Conservation (phyloP, 2,888 invertebrate genomes). For the Xiphydria camelus region DNA sequence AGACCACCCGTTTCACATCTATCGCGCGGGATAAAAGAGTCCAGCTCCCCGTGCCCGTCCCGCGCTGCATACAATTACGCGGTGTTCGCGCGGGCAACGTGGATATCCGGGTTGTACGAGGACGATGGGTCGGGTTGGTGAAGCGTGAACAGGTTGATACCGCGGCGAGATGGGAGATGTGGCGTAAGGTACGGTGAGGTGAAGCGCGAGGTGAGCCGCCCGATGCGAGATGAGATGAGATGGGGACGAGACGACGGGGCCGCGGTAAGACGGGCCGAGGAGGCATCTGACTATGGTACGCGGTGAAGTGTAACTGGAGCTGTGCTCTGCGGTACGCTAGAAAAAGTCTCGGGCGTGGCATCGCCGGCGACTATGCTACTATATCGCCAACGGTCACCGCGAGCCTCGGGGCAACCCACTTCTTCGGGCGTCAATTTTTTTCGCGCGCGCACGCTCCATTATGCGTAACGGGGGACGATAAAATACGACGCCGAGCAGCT, state of each 20-base stretch:
- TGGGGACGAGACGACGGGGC: too few species aligned
- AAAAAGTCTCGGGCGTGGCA: constrained; percentile 3
- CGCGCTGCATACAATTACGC: too few species aligned
- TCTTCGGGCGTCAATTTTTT: not conserved
- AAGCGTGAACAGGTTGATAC: constrained; percentile 4
- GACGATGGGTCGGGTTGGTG: not conserved
- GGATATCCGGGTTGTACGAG: constrained; percentile 2
- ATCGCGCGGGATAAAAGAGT: too few species aligned
- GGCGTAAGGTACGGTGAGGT: constrained; percentile 1
- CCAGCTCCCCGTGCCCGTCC: too few species aligned
- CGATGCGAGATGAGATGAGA: not conserved
- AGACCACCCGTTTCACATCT: too few species aligned
- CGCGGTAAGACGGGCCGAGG: not conserved
- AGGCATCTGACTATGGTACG: not conserved
- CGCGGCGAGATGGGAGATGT: constrained; percentile 1
- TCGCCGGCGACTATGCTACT: not conserved
- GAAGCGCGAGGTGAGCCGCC: not conserved
- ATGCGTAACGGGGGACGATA: not conserved
- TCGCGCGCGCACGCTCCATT: not conserved
- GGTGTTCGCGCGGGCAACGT: not conserved
- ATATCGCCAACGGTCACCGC: not conserved
- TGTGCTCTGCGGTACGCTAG: not conserved
- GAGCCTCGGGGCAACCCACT: not conserved
- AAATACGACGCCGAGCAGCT: too few species aligned
- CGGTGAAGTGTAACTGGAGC: constrained; percentile 1